Evolutionary conservation across 2,797 vertebrate genomes (phyloP).

Genomic region (Gymnoscopelus braueri): DNA sequence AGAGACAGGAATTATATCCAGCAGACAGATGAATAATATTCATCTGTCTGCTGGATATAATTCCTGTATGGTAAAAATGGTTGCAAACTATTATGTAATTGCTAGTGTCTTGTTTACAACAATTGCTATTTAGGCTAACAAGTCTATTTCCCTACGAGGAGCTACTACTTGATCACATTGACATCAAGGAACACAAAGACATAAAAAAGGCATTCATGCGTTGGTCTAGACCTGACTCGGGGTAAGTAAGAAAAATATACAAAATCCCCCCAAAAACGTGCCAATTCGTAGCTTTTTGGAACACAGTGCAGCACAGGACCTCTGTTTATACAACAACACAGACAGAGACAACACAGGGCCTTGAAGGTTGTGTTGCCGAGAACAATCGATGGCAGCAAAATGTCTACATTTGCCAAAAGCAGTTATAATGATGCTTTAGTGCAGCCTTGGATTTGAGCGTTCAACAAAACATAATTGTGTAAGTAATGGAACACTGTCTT

Average conservation of each 20-base stretch:
- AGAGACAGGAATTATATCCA: not conserved
- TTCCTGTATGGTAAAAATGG: too few species aligned
- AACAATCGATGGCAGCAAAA: constrained; percentile 9
- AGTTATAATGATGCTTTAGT: constrained; percentile 3
- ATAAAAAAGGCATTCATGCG: too few species aligned
- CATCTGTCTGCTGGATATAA: too few species aligned
- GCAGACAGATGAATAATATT: constrained; percentile 23
- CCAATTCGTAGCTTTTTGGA: constrained; percentile 35
- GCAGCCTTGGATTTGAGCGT: not conserved
- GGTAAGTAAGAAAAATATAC: too few species aligned
- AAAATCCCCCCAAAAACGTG: not conserved
- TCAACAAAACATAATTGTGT: not conserved
- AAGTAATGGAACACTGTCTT: constrained; percentile 6
- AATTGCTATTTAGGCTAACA: too few species aligned
- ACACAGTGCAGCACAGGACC: too few species aligned
- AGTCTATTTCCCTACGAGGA: too few species aligned
- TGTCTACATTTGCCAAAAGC: not conserved
- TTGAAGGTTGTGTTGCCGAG: not conserved
- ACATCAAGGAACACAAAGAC: too few species aligned
- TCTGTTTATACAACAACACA: not conserved
- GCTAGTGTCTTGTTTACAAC: too few species aligned
- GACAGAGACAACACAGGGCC: not conserved
- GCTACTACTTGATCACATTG: too few species aligned
- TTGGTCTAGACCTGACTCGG: too few species aligned
- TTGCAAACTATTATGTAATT: too few species aligned